These are phyloP conservation scores for Ctenoplectra terminalis DNA, from an alignment of 1,140 invertebrate genomes.

Conservation along the genomic window DNA sequence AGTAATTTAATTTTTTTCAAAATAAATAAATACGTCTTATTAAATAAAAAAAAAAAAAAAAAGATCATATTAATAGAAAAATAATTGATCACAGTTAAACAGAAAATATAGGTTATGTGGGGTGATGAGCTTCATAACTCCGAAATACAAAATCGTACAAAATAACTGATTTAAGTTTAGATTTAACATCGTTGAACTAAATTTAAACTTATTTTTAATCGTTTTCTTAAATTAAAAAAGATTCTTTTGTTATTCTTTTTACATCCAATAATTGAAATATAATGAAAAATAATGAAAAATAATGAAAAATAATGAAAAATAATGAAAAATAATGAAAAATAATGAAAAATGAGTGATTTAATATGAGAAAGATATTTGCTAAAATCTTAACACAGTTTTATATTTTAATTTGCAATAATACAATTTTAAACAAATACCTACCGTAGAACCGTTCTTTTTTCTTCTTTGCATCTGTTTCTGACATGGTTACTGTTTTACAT, in stretches of 20 bases:
- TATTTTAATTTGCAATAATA: background rate
- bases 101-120: background rate
- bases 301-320: too few relatives aligned
- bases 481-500: background rate
- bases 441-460: conserved; percentile 60
- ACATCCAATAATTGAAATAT: background rate
- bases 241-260: background rate
- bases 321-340: too few relatives aligned
- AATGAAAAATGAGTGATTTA: too few relatives aligned
- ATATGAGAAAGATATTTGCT: background rate
- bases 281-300: background rate
- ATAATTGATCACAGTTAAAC: too few relatives aligned
- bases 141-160: background rate
- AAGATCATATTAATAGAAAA: too few relatives aligned
- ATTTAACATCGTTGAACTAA: background rate
- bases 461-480: background rate
- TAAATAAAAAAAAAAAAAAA: too few relatives aligned
- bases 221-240: background rate
- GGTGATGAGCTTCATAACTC: background rate
- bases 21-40: too few relatives aligned
- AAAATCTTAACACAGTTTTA: too few relatives aligned
- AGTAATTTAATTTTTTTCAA: too few relatives aligned
- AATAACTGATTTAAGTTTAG: too few relatives aligned
- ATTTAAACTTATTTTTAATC: background rate
- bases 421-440: too few relatives aligned